Percentiles rank a stretch among this genome's conserved stretches.
These are phyloP conservation scores for Brachyptera putata DNA, from an alignment of 2,888 invertebrate species.

Conservation along the genomic window DNA sequence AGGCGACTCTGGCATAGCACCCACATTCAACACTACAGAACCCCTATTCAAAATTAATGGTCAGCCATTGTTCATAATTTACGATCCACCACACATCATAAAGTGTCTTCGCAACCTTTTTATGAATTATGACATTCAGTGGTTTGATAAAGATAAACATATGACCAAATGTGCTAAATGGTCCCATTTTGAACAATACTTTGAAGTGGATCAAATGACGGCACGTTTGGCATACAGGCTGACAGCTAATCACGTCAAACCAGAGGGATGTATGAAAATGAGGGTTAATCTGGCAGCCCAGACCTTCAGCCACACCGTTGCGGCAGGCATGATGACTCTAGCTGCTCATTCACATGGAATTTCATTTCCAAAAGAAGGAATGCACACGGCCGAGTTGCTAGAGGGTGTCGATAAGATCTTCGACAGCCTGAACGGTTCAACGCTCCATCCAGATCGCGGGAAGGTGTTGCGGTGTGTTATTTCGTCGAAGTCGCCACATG, in stretches of 20 bases:
- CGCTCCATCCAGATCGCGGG: background rate
- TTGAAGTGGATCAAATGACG: constrained; percentile 4
- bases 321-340: constrained; percentile 12
- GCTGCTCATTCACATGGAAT: background rate
- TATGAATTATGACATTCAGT: background rate
- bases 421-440: constrained; percentile 7
- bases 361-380: background rate
- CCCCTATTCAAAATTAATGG: constrained; percentile 9
- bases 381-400: background rate
- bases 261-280: constrained; percentile 8
- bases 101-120: constrained; percentile 1
- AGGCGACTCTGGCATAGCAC: no score
- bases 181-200: background rate
- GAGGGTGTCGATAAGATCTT: background rate
- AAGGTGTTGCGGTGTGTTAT: background rate
- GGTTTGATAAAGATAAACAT: background rate
- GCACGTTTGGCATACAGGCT: constrained; percentile 1
- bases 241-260: constrained; percentile 12
- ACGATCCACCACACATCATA: constrained; percentile 9
- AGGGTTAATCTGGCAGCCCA: constrained; percentile 20
- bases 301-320: constrained; percentile 20
- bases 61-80: background rate
- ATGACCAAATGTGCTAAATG: constrained; percentile 1
- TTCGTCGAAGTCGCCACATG: background rate
- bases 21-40: no score